phyloP scores from a whole-genome alignment of 1,140 invertebrate species.

The Drosophila santomea region DNA sequence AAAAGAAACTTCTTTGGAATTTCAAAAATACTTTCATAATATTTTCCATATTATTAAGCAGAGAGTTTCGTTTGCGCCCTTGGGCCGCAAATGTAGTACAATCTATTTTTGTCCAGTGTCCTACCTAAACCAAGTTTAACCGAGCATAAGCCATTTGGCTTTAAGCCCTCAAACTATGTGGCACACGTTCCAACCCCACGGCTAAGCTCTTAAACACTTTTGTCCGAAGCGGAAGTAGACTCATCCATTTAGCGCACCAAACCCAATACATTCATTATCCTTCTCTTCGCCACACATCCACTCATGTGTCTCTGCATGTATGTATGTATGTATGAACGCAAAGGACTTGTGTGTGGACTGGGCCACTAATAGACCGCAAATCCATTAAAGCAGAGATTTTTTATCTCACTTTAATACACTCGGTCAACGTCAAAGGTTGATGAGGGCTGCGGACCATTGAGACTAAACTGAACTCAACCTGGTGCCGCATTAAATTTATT shows the following conservation, averaged over 20 bases:
- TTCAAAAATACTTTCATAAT: too few species aligned
- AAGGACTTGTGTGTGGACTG: conserved; percentile 16
- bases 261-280: conserved; percentile 80
- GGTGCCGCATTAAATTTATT: conserved; percentile 75
- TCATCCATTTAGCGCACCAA: conserved; percentile 70
- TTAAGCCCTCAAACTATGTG: conserved; percentile 42
- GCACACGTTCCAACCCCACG: conserved; percentile 12
- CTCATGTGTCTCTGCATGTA: conserved; percentile 6
- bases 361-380: conserved; percentile 80
- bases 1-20: too few species aligned
- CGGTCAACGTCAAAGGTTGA: conserved; percentile 79
- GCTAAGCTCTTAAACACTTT: conserved; percentile 60
- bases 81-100: not conserved
- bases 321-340: not conserved
- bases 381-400: conserved; percentile 81
- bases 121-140: conserved; percentile 45
- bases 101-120: conserved; percentile 16
- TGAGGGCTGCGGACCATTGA: not conserved
- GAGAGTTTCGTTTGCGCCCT: not conserved
- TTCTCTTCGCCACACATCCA: conserved; percentile 10
- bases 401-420: conserved; percentile 83
- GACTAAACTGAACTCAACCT: conserved; percentile 1
- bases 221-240: conserved; percentile 63
- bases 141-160: conserved; percentile 43
- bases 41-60: too few species aligned